phyloP scores from a whole-genome alignment of 37 sponge, comb jelly and placozoan genomes.

The Trichoplax adhaerens region DNA sequence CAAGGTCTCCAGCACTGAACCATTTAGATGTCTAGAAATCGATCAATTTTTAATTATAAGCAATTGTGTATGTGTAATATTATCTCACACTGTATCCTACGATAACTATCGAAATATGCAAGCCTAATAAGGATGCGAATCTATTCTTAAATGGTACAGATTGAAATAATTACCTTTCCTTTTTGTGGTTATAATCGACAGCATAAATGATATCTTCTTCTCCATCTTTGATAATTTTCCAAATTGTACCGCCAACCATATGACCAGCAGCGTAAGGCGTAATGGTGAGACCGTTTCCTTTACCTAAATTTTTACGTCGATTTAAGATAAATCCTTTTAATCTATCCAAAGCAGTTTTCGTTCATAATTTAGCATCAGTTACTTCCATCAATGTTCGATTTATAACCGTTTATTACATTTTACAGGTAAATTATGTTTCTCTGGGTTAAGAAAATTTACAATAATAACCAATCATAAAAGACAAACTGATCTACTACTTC shows the following conservation, averaged over 20 bases:
- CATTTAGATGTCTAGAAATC: constrained; percentile 69
- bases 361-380: too few species aligned
- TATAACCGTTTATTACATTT: too few species aligned
- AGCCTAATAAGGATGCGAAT: neutral
- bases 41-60: neutral
- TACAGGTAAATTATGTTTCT: too few species aligned
- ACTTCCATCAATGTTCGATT: too few species aligned
- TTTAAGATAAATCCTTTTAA: too few species aligned
- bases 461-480: too few species aligned
- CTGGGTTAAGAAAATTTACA: too few species aligned
- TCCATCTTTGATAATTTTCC: constrained; percentile 96
- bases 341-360: too few species aligned
- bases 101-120: neutral
- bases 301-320: constrained; percentile 23
- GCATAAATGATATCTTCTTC: constrained; percentile 99
- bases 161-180: constrained; percentile 47
- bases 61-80: too few species aligned
- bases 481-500: too few species aligned
- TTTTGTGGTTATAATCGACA: constrained; percentile 96
- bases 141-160: neutral
- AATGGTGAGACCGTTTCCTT: constrained; percentile 89
- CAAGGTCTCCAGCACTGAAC: constrained; percentile 74
- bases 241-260: constrained; percentile 97
- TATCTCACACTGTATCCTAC: too few species aligned
- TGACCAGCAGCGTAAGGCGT: constrained; percentile 94